Conservation (phyloP, 2,797 vertebrate genomes). For the Adrianichthys oophorus region DNA sequence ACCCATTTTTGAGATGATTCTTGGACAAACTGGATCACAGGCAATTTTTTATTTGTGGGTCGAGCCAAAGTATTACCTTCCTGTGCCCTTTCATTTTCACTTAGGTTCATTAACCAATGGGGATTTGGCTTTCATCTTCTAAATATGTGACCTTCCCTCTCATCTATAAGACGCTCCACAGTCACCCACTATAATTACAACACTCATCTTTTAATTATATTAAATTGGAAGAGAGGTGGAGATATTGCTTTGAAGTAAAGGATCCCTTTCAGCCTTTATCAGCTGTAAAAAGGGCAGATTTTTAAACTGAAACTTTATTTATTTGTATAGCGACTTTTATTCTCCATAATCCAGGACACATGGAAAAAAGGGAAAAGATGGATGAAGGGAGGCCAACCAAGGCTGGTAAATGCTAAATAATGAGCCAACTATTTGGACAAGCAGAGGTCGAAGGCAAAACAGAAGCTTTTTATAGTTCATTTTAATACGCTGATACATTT, state of each 20-base stretch:
- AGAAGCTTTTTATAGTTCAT: conserved; percentile 7
- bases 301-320: conserved; percentile 21
- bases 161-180: conserved; percentile 59
- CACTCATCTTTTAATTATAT: conserved; percentile 75
- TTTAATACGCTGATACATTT: no score
- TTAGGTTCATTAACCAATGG: conserved; percentile 43
- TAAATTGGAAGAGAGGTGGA: conserved; percentile 51
- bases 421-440: conserved; percentile 36
- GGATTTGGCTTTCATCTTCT: conserved; percentile 66
- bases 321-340: no score
- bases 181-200: conserved; percentile 67
- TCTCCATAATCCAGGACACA: conserved; percentile 20
- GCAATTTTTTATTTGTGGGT: no score
- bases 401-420: conserved; percentile 42
- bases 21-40: no score
- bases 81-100: no score
- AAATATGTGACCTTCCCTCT: conserved; percentile 68
- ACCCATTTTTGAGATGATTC: no score
- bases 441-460: conserved; percentile 26
- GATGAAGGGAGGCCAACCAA: conserved; percentile 38
- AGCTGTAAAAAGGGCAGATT: conserved; percentile 42
- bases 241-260: conserved; percentile 68
- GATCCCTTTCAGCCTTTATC: conserved; percentile 58
- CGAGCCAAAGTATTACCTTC: no score
- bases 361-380: conserved; percentile 14